Base-by-base conservation (phyloP, 2,888 invertebrate genomes). In the Lithophane socia region DNA sequence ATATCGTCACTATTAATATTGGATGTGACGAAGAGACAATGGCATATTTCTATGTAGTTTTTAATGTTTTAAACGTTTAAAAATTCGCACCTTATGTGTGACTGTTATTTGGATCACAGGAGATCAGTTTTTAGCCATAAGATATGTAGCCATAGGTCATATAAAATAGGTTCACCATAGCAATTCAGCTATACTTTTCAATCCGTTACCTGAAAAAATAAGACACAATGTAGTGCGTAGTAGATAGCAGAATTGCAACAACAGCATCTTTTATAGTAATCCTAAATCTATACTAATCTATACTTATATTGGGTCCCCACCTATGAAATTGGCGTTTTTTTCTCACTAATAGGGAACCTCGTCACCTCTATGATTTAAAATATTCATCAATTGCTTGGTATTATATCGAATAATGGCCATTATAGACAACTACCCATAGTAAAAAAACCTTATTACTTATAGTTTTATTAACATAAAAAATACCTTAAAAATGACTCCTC, bases 21-120 rank as follows among this genome's bases (percentile, higher is more conserved):
- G 24, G 12, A 54, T 58, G 21, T 56, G 47, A 42, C 65, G 0
- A 47, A 75, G n/a, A 69, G 29, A 70, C 77, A 82, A 65, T 83
- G 69, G 60, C 24, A 66, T 80, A 77, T 29, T 70, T 77, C 54
- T 61, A 10, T 0, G 47, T 70, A 70, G 10, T 54, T 52, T 16
- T 7, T 12, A 13, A 44, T 37, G 13, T 73, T 61, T 73, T 3
- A 7, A 9, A 42, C 16, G 65, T 68, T 54, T 42, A 42, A n/a
- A 54, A 61, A 24, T n/a, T 80, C 2, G 9, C 83, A 54, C 64
- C 37, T 8, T 18, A n/a, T 9, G 42, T 67, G 16, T 52, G 16
- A 9, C 12, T 44, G 1, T 13, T 61, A 60, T 79, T 75, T 29
- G 37, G 13, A 66, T 47, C 1, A n/a, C 21, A n/a, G 42, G 21